Evolutionary conservation across 2,113 vertebrate species (phyloP), one percentile per base, ranked within the genome.

Genomic region (Xenopus laevis): DNA sequence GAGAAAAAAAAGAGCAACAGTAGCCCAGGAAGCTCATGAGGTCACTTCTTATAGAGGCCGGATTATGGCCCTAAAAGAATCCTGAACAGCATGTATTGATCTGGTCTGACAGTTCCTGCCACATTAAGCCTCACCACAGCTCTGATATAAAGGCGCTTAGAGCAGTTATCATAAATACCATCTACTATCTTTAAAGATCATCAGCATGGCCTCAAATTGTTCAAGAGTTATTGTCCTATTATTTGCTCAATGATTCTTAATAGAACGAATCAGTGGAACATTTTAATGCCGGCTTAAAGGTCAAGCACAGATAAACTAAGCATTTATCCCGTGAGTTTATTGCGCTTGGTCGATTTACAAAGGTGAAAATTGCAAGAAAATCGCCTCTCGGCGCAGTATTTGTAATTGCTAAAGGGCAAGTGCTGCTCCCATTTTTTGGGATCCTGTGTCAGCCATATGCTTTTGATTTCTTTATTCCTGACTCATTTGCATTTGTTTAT

Each of bases 11-110:
- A 91, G 82, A 89, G 89, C 85, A 91, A 91, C 89, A 91, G 89
- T 90, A 86, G 89, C 88, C 89, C 86, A 84, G 90, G 84, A 88
- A 89, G 87, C 85, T 89, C 88, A 93, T 94, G 93, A 94, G 92
- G 93, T 94, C 92, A 93, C 87, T 88, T 91, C 89, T 93, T 90
- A 86, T 88, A 82, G 88, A 86, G 88, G 84, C 89, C 86, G 92
- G 92, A 94, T 94, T 94, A 95, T 82, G 84, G 91, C 87, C 90
- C 90, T 91, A 92, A 50, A 93, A 89, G 90, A 88, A 90, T 83
- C 84, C 88, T 91, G 87, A 91, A 89, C 91, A 93, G 91, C 93
- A 89, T 94, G 92, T 83, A 85, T 84, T 94, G 92, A 95, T 94
- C 87, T 72, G 87, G 87, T 89, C 91, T 93, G 94, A 94, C 94